Base-by-base conservation (phyloP, 2,888 invertebrate species). In the Synanthedon formicaeformis region DNA sequence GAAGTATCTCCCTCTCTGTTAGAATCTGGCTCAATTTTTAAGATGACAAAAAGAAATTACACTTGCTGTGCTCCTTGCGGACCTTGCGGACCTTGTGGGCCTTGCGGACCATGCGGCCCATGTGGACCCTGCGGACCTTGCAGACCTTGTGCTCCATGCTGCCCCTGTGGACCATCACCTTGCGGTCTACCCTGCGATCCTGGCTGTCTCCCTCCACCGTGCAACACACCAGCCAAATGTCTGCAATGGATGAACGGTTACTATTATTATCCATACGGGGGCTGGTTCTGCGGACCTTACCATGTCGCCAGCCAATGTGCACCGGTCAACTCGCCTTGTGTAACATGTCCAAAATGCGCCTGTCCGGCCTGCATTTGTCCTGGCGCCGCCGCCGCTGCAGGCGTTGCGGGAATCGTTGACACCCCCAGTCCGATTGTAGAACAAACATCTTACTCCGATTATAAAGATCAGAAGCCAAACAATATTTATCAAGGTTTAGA, bases 221-320 rank as follows among this genome's bases (percentile, higher is more conserved):
- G 80, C 56, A 76, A 78, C 55, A 60, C 62, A 0, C 76, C 80
- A 0, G 73, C 83, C 0, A 64, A 60, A n/a, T 82, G 83, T 57
- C 51, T 81, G 4, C 80, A 81, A 50, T 78, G 75, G 58, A 80
- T 82, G 78, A 76, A 77, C 5, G 82, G 83, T 2, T 83, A 84
- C 58, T 83, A 81, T 55, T 83, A 83, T 57, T 83, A 83, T 51
- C 82, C 82, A 0, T 83, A 83, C 52, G 83, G 82, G 2, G 73
- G 66, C 49, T 83, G 83, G 83, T 81, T 80, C 59, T 81, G 82
- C 50, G 82, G 83, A 0, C 82, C 83, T 1, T 82, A 82, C 58
- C 81, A 82, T 54, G 77, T 79, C 0, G 41, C 64, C 0, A 79
- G 77, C 2, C 67, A 67, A 2, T 79, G 80, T 54, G 51, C 56